Percentiles rank a stretch among this genome's conserved stretches.
These are phyloP conservation scores for Netelia fuscicornis DNA, from an alignment of 2,888 invertebrate species.

Conservation along the genomic window DNA sequence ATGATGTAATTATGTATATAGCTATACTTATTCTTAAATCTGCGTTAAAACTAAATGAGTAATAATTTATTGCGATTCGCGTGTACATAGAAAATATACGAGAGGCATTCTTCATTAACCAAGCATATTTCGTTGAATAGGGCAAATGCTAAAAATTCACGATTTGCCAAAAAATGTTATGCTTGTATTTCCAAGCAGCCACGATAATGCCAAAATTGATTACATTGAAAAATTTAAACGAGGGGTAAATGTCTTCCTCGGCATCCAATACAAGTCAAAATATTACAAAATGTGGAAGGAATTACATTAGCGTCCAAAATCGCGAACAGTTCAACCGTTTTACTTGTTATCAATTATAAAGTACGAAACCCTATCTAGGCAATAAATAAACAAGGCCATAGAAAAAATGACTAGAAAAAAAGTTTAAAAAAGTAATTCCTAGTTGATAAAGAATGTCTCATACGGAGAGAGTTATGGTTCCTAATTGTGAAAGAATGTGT, in stretches of 20 bases:
- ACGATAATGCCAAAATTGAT: background rate
- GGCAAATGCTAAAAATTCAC: background rate
- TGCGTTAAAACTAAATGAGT: slow-evolving; percentile 69
- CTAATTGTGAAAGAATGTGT: background rate
- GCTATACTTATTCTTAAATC: slow-evolving; percentile 68
- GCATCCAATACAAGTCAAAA: background rate
- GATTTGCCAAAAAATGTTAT: background rate
- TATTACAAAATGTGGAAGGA: background rate
- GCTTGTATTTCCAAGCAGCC: background rate
- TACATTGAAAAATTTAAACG: background rate
- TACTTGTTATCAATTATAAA: background rate
- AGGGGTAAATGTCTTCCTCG: background rate
- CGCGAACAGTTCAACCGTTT: background rate
- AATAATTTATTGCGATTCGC: slow-evolving; percentile 74
- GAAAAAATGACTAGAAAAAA: background rate
- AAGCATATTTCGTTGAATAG: slow-evolving; percentile 3
- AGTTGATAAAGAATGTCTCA: background rate
- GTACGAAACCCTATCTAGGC: background rate
- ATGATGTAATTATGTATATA: slow-evolving; percentile 77
- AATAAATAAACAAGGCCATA: background rate
- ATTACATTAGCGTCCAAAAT: background rate
- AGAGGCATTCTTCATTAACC: slow-evolving; percentile 23
- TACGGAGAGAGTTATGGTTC: background rate
- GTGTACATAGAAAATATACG: slow-evolving; percentile 46
- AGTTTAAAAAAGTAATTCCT: background rate